phyloP scores from a whole-genome alignment of 2,888 invertebrate genomes.

The Bellardia bayeri region DNA sequence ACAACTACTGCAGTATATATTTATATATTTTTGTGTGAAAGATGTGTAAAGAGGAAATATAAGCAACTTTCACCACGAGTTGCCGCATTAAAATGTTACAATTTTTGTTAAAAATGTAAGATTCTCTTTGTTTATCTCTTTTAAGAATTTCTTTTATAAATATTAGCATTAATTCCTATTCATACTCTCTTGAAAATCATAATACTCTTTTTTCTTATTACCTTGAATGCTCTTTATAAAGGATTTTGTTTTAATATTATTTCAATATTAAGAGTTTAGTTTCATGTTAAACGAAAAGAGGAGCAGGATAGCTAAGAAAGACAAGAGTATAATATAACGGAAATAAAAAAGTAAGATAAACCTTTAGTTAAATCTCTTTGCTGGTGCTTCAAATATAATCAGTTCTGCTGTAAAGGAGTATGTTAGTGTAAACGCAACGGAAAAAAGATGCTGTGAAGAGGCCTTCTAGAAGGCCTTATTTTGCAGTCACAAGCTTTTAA shows the following conservation, averaged over 20 bases:
- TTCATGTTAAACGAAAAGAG: background rate
- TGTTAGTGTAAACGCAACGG: background rate
- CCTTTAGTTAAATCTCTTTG: background rate
- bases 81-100: slow-evolving; percentile 19
- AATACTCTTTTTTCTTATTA: slow-evolving; percentile 1
- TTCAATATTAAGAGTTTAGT: background rate
- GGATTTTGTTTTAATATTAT: background rate
- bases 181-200: background rate
- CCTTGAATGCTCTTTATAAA: slow-evolving; percentile 35
- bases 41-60: background rate
- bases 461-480: too few relatives aligned
- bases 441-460: too few relatives aligned
- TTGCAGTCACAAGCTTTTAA: background rate
- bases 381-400: background rate
- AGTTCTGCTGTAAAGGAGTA: background rate
- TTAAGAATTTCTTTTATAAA: background rate
- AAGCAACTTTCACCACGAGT: slow-evolving; percentile 34
- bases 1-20: background rate
- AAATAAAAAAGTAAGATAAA: background rate
- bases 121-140: background rate
- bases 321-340: background rate
- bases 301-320: background rate
- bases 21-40: background rate
- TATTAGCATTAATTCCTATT: background rate
- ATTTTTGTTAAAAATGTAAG: background rate